Base-by-base conservation (phyloP, 2,888 invertebrate genomes). In the Aelia acuminata region DNA sequence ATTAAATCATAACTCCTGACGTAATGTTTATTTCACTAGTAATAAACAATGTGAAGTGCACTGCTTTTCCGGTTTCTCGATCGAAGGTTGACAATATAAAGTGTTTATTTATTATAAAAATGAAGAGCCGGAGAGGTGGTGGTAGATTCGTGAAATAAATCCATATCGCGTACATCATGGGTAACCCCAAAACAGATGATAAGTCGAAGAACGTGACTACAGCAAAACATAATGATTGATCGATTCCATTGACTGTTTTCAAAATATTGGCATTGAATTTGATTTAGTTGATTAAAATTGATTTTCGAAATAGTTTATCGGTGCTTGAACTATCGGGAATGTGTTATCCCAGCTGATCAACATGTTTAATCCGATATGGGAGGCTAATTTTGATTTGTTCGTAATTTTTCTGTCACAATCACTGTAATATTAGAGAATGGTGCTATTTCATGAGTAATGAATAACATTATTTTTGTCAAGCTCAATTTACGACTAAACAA, bases 51-150 rank as follows among this genome's bases (percentile, higher is more conserved):
- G 18, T 70, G 63, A 35, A 70, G 63, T 70, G 35, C 22, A 20
- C 26, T 26, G 57, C 26, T 26, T 70, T 70, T 70, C 63, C 63
- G 63, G 63, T 70, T 70, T 70, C 31, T 31, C 31, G 63, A 31
- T 10, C 63, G 63, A 70, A 70, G 63, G 63, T 70, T 70, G 31
- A 70, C 63, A 70, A 7, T 57, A 57, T 70, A 70, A 18, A 70
- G 63, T 70, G 63, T 35, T 70, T 70, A 35, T 18, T 0, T 35
- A 7, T 3, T 1, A n/a, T n/a, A n/a, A n/a, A 3, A 35, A 70
- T 70, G 31, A 70, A 70, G 63, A 70, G 63, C 31, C 35, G 63
- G 63, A 35, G 63, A n/a, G n/a, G n/a, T 70, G 63, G 63, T 70
- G 31, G 63, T 35, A 35, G 63, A 18, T 70, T 35, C 63, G 7